Conservation (phyloP, 2,113 vertebrate genomes). For the Hymenochirus boettgeri region DNA sequence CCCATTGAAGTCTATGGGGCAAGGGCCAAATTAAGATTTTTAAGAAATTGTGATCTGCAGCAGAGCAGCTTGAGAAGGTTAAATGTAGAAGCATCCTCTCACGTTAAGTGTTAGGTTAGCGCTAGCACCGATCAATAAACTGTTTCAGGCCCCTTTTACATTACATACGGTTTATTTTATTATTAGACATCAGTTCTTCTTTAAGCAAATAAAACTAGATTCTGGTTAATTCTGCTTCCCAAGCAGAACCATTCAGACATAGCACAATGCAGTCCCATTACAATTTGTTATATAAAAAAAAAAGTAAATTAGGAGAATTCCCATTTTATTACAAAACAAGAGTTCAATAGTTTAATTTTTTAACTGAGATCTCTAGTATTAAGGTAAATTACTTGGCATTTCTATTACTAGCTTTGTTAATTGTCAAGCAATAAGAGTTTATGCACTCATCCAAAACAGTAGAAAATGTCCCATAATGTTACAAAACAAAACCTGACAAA, state of each 20-base stretch:
- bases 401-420: constrained; percentile 81
- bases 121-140: no score
- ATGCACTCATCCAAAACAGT: constrained; percentile 76
- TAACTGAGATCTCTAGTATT: constrained; percentile 75
- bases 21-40: no score
- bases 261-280: constrained; percentile 41
- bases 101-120: no score
- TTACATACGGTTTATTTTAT: no score
- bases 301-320: constrained; percentile 60
- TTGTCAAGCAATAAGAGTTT: constrained; percentile 81
- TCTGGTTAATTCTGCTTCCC: constrained; percentile 40
- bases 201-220: constrained; percentile 27
- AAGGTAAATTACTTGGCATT: constrained; percentile 81
- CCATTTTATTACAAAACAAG: constrained; percentile 61
- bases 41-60: no score
- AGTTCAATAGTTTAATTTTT: constrained; percentile 85
- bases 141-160: no score
- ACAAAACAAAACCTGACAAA: constrained; percentile 83
- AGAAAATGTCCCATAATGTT: constrained; percentile 77
- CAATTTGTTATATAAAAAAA: constrained; percentile 40
- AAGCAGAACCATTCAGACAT: constrained; percentile 41
- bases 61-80: no score
- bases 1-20: no score
- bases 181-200: no score
- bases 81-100: no score